A percentile compares a stretch with the other conserved stretches of the same genome.
phyloP scores from a whole-genome alignment of 2,888 invertebrate species.

The Agrochola lychnidis region DNA sequence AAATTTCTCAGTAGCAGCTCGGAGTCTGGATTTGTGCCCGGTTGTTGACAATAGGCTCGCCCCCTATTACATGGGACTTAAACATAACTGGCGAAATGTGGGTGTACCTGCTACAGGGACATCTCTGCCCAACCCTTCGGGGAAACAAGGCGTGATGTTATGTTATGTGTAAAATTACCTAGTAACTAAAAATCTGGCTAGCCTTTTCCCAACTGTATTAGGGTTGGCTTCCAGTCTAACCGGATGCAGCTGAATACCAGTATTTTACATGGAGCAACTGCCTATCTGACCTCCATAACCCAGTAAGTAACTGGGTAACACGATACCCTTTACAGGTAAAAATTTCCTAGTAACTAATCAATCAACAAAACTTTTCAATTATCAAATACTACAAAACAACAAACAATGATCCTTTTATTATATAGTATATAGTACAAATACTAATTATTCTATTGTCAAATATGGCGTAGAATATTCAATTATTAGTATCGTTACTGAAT shows the following conservation, averaged over 20 bases:
- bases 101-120: no score
- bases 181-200: no score
- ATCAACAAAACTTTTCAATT: neutral
- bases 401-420: neutral
- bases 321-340: neutral
- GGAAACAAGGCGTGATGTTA: no score
- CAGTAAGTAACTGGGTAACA: neutral
- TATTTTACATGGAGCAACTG: neutral
- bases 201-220: no score
- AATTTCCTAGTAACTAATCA: neutral
- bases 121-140: no score
- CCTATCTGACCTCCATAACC: neutral
- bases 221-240: neutral
- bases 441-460: slow-evolving; percentile 33
- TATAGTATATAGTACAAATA: neutral
- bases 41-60: no score
- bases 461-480: slow-evolving; percentile 48
- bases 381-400: slow-evolving; percentile 15
- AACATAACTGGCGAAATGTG: no score
- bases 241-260: neutral
- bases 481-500: slow-evolving; percentile 48
- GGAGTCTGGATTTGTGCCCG: no score
- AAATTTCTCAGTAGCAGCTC: no score
- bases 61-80: no score
- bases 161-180: no score